phyloP scores from a whole-genome alignment of 1,140 invertebrate genomes.

The Bombus breviceps region DNA sequence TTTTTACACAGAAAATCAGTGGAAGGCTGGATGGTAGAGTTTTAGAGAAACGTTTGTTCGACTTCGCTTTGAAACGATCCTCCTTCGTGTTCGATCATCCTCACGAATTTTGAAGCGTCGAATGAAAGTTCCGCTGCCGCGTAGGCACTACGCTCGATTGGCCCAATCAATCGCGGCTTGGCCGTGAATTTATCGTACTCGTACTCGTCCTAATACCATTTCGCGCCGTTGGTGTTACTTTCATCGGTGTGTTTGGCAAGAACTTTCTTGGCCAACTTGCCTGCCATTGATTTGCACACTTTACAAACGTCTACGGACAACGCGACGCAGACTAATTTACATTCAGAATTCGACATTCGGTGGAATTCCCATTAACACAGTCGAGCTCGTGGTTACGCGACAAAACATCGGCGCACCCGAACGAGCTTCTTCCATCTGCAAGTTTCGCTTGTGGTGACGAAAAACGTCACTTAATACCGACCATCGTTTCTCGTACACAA shows the following conservation, averaged over 20 bases:
- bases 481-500: not conserved
- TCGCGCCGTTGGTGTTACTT: constrained; percentile 5
- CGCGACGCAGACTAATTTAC: constrained; percentile 36
- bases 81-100: not conserved
- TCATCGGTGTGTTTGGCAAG: constrained; percentile 6
- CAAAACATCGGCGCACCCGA: constrained; percentile 17
- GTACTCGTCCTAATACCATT: constrained; percentile 20
- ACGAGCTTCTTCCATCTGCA: not conserved
- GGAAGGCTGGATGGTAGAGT: not conserved
- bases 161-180: constrained; percentile 17
- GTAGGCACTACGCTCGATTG: not conserved
- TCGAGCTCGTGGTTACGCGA: not conserved
- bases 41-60: not conserved
- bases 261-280: constrained; percentile 36
- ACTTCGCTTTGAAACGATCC: not conserved
- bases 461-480: not conserved
- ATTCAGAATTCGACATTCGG: constrained; percentile 32
- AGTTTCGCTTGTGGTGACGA: not conserved
- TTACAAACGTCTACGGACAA: constrained; percentile 8
- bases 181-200: constrained; percentile 4
- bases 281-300: constrained; percentile 21
- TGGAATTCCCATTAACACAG: constrained; percentile 56
- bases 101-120: not conserved
- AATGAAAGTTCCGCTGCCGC: not conserved
- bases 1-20: not conserved